phyloP scores from a whole-genome alignment of 2,797 vertebrate genomes.

The Paramormyrops hopkinsi region DNA sequence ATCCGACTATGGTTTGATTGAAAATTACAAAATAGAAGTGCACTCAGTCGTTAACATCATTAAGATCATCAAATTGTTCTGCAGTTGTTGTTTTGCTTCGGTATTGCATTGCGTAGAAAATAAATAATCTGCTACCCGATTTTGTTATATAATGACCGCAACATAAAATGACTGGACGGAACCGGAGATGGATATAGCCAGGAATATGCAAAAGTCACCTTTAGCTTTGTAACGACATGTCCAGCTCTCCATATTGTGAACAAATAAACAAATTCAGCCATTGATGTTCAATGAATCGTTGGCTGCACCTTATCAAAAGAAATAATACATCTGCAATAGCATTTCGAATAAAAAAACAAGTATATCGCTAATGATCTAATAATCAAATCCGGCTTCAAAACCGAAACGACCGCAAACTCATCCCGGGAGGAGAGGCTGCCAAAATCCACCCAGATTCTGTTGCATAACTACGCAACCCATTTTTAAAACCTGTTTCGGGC shows the following conservation, averaged over 20 bases:
- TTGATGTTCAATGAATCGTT: not conserved
- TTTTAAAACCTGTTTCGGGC: not conserved
- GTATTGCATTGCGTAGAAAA: not conserved
- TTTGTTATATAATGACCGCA: constrained; percentile 18
- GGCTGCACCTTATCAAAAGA: not conserved
- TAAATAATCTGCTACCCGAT: not conserved
- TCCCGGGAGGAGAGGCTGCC: not conserved
- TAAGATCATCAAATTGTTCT: not conserved
- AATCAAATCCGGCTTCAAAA: not conserved
- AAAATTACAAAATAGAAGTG: not conserved
- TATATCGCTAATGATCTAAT: not conserved
- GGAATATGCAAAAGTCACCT: constrained; percentile 1
- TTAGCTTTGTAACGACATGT: not conserved
- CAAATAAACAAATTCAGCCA: not conserved
- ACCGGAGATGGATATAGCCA: not conserved
- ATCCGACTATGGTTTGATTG: not conserved
- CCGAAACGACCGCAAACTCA: not conserved
- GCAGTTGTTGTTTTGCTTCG: not conserved
- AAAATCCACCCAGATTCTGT: not conserved
- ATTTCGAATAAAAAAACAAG: not conserved
- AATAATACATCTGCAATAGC: not conserved
- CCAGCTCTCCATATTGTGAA: not conserved
- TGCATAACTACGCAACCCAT: not conserved
- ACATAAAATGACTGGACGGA: not conserved
- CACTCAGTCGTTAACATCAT: not conserved